Evolutionary conservation across 2,797 vertebrate genomes (phyloP).

Genomic region (Sebastes nivosus): DNA sequence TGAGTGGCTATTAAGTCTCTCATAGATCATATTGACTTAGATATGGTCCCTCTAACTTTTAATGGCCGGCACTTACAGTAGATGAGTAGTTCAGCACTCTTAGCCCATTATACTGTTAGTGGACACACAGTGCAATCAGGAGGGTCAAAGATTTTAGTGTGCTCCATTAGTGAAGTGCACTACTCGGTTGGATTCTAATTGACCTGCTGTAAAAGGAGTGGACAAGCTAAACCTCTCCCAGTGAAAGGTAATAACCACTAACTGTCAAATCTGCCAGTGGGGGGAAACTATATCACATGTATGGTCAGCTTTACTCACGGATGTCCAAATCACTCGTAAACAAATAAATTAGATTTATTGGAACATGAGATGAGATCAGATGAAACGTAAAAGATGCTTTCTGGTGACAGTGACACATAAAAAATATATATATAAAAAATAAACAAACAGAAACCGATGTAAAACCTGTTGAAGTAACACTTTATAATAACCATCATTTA

Average conservation of each 20-base stretch:
- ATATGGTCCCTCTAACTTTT: slow-evolving; percentile 80
- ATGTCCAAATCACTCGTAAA: slow-evolving; percentile 14
- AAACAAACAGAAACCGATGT: not conserved
- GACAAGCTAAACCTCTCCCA: slow-evolving; percentile 63
- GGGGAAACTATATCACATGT: slow-evolving; percentile 35
- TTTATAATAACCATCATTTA: no score
- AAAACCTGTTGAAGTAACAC: not conserved
- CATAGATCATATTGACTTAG: slow-evolving; percentile 76
- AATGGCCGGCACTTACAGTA: slow-evolving; percentile 74
- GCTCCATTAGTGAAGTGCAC: slow-evolving; percentile 79
- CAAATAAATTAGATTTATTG: not conserved
- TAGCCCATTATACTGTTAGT: slow-evolving; percentile 79
- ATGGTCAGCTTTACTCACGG: slow-evolving; percentile 1
- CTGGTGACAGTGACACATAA: not conserved
- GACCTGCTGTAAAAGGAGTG: slow-evolving; percentile 76
- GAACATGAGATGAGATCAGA: not conserved
- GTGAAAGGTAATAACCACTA: slow-evolving; percentile 68
- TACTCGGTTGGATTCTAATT: slow-evolving; percentile 82
- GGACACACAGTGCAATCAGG: slow-evolving; percentile 77
- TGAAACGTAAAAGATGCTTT: not conserved
- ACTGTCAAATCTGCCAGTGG: slow-evolving; percentile 67
- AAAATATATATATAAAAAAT: not conserved
- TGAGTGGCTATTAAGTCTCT: slow-evolving; percentile 75
- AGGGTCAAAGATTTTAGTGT: slow-evolving; percentile 82
- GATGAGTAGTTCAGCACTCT: slow-evolving; percentile 79